Evolutionary conservation across 2,888 invertebrate species (phyloP).

Genomic region (Papilio gigon): DNA sequence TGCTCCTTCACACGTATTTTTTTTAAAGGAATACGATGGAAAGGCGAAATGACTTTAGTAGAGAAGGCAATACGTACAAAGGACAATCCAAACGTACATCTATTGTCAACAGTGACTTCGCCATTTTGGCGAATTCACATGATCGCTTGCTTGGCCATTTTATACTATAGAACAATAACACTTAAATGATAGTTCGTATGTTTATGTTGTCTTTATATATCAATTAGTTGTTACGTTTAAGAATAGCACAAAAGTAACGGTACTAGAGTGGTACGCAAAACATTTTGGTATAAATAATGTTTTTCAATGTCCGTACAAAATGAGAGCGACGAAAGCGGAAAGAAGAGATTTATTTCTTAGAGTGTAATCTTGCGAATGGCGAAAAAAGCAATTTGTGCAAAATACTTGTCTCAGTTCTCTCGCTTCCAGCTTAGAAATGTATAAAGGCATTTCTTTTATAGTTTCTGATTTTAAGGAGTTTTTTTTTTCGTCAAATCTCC

Average conservation of each 20-base stretch:
- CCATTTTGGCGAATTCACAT: too few species aligned
- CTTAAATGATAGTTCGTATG: too few species aligned
- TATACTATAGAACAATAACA: too few species aligned
- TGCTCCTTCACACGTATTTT: too few species aligned
- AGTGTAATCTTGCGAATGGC: constrained; percentile 79
- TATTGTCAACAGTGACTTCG: too few species aligned
- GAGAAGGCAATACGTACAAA: too few species aligned
- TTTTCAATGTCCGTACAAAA: constrained; percentile 56
- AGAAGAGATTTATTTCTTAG: constrained; percentile 77
- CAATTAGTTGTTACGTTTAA: not conserved
- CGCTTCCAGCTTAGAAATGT: constrained; percentile 55
- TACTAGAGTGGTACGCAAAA: constrained; percentile 35
- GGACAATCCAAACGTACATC: too few species aligned
- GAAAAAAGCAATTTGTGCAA: constrained; percentile 75
- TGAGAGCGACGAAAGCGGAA: constrained; percentile 67
- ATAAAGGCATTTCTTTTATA: constrained; percentile 62
- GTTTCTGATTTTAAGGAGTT: constrained; percentile 50
- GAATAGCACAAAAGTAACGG: constrained; percentile 2
- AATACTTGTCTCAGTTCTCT: constrained; percentile 66
- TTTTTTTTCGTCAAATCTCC: not conserved
- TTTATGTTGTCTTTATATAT: not conserved
- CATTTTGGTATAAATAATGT: constrained; percentile 41
- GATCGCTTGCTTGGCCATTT: too few species aligned
- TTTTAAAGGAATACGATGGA: too few species aligned
- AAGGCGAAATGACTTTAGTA: too few species aligned